A percentile compares a stretch with the other conserved stretches of the same genome.
These are phyloP conservation scores for Siniperca obscura DNA, from an alignment of 2,797 vertebrate species.

Conservation along the genomic window DNA sequence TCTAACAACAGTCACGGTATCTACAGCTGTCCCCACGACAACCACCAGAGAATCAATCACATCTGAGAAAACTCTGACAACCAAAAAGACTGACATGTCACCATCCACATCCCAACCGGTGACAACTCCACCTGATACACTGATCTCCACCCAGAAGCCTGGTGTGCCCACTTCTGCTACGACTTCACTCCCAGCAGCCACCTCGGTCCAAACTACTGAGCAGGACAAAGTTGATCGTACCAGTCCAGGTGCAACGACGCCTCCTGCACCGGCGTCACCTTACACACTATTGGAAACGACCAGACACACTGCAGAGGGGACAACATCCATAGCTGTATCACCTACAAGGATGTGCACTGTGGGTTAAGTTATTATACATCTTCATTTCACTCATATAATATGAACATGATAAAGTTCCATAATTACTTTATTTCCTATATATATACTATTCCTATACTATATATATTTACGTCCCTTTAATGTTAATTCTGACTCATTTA, in stretches of 20 bases:
- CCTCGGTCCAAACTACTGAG: conserved; percentile 9
- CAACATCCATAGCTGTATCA: conserved; percentile 49
- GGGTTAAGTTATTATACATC: conserved; percentile 53
- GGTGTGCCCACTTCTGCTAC: not conserved
- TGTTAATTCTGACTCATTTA: not conserved
- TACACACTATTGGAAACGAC: conserved; percentile 32
- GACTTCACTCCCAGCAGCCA: conserved; percentile 19
- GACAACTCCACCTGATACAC: conserved; percentile 23
- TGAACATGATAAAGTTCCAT: not conserved
- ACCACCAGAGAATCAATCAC: conserved; percentile 41
- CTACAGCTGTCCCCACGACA: conserved; percentile 28
- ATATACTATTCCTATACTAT: too few relatives aligned
- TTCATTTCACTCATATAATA: not conserved
- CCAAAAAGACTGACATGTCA: conserved; percentile 21
- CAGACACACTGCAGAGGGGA: conserved; percentile 30
- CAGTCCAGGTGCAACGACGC: conserved; percentile 26
- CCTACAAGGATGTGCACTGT: conserved; percentile 82
- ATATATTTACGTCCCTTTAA: not conserved
- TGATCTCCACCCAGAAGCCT: conserved; percentile 37
- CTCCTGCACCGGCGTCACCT: conserved; percentile 21
- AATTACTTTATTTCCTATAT: not conserved
- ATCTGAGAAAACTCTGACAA: conserved; percentile 36
- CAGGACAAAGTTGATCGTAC: conserved; percentile 18
- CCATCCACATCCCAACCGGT: conserved; percentile 11
- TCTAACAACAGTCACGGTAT: conserved; percentile 36